Base-by-base conservation (phyloP, 2,113 vertebrate species). In the Labeo catla region DNA sequence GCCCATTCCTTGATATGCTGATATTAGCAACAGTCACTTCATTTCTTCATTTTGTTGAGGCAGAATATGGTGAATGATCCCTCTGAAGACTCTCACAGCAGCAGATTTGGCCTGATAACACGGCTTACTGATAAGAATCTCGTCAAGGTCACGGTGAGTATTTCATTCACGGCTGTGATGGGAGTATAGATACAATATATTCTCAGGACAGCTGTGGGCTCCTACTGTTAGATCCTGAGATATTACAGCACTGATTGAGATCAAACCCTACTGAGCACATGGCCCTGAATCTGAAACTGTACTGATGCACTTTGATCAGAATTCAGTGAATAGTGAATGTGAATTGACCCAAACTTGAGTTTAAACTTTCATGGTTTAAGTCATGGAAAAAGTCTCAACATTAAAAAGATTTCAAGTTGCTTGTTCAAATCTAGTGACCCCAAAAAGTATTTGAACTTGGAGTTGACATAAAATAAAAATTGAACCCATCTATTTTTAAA, bases 91-190 rank as follows among this genome's bases (percentile, higher is more conserved):
- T 80, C 54, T 2, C 19, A 61, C 52, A 19, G 10, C 77, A 61
- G 54, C 77, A 80, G 77, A 80, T 19, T 49, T 65, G 86, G 84
- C 89, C 66, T 84, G 11, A 66, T 54, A 0, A 47, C 34, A 21
- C 16, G 2, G 2, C 39, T 54, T 34, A 12, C 52, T 54, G 93
- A 95, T 94, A 93, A 89, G 61, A 83, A 93, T 94, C 94, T 86
- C 88, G 49, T 93, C 92, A 94, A 95, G 94, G 94, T 94, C 93
- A 86, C 86, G 84, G 89, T 90, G 91, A 90, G 92, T 91, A 93
- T 94, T 92, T 93, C 93, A 89, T 93, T 93, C 91, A 90, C 85
- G 84, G 89, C 88, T 87, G 88, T 91, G 93, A 95, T 95, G 91
- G 92, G 89, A 23, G 72, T 4, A 87, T 90, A 23, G 94, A 95